Conservation (phyloP, 2,113 vertebrate species). For the Embiotoca jacksoni region DNA sequence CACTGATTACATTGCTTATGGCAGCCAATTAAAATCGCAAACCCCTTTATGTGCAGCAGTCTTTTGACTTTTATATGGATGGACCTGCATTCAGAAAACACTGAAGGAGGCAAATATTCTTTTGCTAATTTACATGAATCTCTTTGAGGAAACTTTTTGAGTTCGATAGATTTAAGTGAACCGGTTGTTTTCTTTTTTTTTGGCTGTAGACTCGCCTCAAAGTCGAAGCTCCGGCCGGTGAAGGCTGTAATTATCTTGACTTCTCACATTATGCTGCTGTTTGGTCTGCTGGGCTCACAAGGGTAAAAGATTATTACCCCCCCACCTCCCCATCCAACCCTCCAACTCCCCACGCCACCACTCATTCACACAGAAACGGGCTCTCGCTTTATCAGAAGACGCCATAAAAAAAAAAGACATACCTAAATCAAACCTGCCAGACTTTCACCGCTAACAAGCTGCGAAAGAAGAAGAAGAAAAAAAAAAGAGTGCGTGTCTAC, state of each 20-base stretch:
- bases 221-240: not conserved
- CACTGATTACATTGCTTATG: no score
- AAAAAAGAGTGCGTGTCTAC: not conserved
- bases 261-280: constrained; percentile 20
- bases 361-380: constrained; percentile 16
- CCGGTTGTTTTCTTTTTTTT: not conserved
- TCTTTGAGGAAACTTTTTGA: constrained; percentile 6
- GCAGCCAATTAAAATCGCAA: no score
- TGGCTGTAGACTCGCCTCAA: not conserved
- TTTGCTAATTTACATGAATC: not conserved
- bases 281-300: constrained; percentile 27
- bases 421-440: constrained; percentile 8
- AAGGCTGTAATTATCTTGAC: constrained; percentile 17
- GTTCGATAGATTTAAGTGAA: not conserved
- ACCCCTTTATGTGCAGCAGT: not conserved
- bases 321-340: not conserved
- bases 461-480: not conserved
- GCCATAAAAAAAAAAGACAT: not conserved
- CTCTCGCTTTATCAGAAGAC: not conserved
- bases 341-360: not conserved
- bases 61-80: not conserved
- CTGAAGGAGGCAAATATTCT: not conserved
- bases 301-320: constrained; percentile 10
- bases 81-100: not conserved
- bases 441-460: not conserved